These are phyloP conservation scores for Phaethornis superciliosus DNA, from an alignment of 2,113 vertebrate species.

Conservation along the genomic window DNA sequence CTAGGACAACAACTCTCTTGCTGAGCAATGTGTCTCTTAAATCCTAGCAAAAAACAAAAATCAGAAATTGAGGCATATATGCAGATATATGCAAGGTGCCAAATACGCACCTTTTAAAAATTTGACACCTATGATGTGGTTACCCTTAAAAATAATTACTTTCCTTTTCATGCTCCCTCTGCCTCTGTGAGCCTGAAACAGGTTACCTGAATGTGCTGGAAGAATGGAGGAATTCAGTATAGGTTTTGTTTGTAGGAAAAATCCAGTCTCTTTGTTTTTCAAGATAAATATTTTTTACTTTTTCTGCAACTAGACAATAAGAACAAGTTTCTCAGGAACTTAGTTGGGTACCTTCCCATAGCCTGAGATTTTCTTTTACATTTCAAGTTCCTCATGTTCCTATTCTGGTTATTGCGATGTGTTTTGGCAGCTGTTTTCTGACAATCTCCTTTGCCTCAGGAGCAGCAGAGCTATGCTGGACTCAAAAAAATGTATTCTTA, in stretches of 20 bases:
- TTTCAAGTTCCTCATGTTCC: not conserved
- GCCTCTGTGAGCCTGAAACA: not conserved
- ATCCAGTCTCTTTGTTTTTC: not conserved
- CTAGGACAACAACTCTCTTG: not conserved
- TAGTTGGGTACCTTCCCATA: not conserved
- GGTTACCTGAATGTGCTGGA: not conserved
- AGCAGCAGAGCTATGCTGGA: not conserved
- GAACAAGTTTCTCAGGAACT: not conserved
- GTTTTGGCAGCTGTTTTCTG: not conserved
- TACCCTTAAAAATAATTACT: not conserved
- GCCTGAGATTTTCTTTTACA: not conserved
- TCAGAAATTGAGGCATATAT: not conserved
- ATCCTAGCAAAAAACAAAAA: not conserved
- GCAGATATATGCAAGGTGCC: not conserved
- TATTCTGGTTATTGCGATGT: not conserved
- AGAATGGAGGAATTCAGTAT: not conserved
- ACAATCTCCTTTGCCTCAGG: not conserved
- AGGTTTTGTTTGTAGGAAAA: not conserved
- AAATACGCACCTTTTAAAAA: not conserved
- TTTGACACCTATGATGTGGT: not conserved
- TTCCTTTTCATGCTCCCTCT: not conserved
- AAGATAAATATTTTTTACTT: not conserved
- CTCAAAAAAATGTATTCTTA: not conserved
- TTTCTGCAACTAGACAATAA: not conserved
- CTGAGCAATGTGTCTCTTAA: not conserved